Conservation (phyloP, 2,113 vertebrate species). For the Euleptes europaea region DNA sequence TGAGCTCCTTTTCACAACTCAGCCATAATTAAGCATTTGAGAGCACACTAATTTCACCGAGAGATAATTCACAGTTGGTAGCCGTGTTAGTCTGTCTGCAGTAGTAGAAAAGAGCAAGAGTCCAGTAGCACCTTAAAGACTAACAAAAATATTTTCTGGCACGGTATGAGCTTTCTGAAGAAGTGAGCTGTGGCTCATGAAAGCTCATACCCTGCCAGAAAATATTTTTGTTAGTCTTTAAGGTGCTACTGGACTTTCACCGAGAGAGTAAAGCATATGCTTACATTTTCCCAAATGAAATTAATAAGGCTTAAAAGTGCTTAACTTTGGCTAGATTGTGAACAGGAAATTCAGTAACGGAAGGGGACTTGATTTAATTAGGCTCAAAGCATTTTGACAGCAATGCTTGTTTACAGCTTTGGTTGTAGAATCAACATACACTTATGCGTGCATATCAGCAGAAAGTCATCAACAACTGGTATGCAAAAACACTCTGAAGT, state of each 20-base stretch:
- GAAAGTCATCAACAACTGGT: conserved; percentile 64
- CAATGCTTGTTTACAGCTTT: conserved; percentile 58
- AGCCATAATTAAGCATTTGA: background rate
- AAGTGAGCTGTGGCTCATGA: too few relatives aligned
- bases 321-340: background rate
- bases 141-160: too few relatives aligned
- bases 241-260: too few relatives aligned
- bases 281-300: background rate
- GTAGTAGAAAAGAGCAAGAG: too few relatives aligned
- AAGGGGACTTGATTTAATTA: conserved; percentile 45
- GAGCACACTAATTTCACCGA: background rate
- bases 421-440: background rate
- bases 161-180: too few relatives aligned
- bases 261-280: background rate
- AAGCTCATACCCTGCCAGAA: too few relatives aligned
- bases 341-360: background rate
- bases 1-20: background rate
- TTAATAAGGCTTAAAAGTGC: background rate
- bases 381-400: conserved; percentile 52
- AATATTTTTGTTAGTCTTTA: too few relatives aligned
- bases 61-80: too few relatives aligned
- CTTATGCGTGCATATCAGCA: conserved; percentile 59
- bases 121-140: too few relatives aligned
- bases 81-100: too few relatives aligned
- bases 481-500: conserved; percentile 70